These are phyloP conservation scores for Trachymyrmex septentrionalis DNA, from an alignment of 1,140 invertebrate species.

Conservation along the genomic window DNA sequence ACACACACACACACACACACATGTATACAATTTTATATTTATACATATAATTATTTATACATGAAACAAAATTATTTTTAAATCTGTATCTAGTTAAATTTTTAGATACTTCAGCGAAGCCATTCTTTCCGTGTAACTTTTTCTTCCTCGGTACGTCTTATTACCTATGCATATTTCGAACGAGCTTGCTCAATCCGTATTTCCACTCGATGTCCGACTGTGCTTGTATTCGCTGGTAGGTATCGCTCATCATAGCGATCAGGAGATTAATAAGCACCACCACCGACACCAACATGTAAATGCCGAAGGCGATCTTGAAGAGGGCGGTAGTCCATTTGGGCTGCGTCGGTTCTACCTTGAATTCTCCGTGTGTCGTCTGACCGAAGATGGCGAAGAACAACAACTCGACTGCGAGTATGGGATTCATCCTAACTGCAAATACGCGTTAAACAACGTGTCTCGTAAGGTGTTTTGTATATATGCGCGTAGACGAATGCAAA, in stretches of 20 bases:
- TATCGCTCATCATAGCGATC: slow-evolving; percentile 99
- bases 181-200: slow-evolving; percentile 99
- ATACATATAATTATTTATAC: too few relatives aligned
- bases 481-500: slow-evolving; percentile 19
- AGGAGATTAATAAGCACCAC: slow-evolving; percentile 99
- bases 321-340: slow-evolving; percentile 92
- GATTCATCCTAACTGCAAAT: slow-evolving; percentile 95
- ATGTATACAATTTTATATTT: too few relatives aligned
- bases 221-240: slow-evolving; percentile 99
- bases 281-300: slow-evolving; percentile 99
- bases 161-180: slow-evolving; percentile 97
- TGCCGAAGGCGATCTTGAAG: slow-evolving; percentile 94
- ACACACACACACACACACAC: too few relatives aligned
- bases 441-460: slow-evolving; percentile 86
- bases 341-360: slow-evolving; percentile 89
- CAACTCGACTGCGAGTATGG: slow-evolving; percentile 96
- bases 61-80: too few relatives aligned
- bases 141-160: background rate
- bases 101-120: too few relatives aligned
- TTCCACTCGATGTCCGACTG: slow-evolving; percentile 99
- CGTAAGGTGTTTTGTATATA: slow-evolving; percentile 55
- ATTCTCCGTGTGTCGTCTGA: slow-evolving; percentile 95
- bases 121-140: background rate
- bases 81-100: too few relatives aligned
- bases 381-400: slow-evolving; percentile 99